A percentile compares a stretch with the other conserved stretches of the same genome.
Conservation (phyloP, 2,888 invertebrate genomes). For the Gymnocheta viridis region DNA sequence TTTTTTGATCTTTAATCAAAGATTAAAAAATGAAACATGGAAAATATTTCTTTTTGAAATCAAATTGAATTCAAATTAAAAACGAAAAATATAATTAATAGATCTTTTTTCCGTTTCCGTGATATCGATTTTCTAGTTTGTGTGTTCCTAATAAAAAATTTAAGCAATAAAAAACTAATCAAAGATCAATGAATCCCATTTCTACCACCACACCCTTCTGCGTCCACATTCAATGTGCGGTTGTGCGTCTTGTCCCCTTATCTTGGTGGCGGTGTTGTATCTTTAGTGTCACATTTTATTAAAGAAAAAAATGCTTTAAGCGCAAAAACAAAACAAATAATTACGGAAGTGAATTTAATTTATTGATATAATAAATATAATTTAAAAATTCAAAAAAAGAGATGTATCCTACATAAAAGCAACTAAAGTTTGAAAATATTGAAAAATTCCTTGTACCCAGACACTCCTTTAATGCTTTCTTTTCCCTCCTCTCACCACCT, state of each 20-base stretch:
- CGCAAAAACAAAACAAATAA: slow-evolving; percentile 11
- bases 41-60: background rate
- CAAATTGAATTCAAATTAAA: background rate
- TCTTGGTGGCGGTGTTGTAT: slow-evolving; percentile 62
- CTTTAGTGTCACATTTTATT: slow-evolving; percentile 39
- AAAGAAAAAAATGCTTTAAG: slow-evolving; percentile 46
- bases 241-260: slow-evolving; percentile 35
- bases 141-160: background rate
- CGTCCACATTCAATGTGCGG: slow-evolving; percentile 25
- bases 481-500: background rate
- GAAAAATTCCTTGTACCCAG: background rate
- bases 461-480: slow-evolving; percentile 29
- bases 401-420: slow-evolving; percentile 53
- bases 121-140: background rate
- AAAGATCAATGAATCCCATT: slow-evolving; percentile 10
- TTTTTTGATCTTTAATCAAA: background rate
- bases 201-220: slow-evolving; percentile 25
- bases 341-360: slow-evolving; percentile 67
- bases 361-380: slow-evolving; percentile 33
- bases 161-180: background rate
- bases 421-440: slow-evolving; percentile 45
- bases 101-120: slow-evolving; percentile 1
- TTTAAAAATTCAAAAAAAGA: slow-evolving; percentile 42
- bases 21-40: background rate
- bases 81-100: background rate